Evolutionary conservation across 1,140 invertebrate species (phyloP).

Genomic region (Drosophila malerkotliana): DNA sequence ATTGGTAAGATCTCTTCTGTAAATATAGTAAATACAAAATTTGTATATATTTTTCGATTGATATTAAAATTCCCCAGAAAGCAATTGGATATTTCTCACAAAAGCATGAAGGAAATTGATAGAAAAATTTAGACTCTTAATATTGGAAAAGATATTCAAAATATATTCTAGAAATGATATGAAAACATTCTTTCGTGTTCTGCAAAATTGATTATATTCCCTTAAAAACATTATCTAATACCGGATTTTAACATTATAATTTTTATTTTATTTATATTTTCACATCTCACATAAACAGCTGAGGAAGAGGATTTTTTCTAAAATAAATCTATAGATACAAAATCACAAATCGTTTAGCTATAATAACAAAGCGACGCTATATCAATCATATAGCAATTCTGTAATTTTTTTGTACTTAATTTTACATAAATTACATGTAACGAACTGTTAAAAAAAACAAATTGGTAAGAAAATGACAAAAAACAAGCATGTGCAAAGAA

Average conservation of each 20-base stretch:
- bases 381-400: constrained; percentile 67
- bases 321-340: constrained; percentile 46
- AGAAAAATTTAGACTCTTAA: neutral
- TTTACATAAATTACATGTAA: constrained; percentile 82
- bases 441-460: constrained; percentile 73
- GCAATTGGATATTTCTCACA: constrained; percentile 3
- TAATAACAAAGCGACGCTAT: constrained; percentile 78
- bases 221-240: constrained; percentile 39
- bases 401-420: constrained; percentile 80
- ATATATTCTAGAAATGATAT: neutral
- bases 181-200: constrained; percentile 35
- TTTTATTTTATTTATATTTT: constrained; percentile 72
- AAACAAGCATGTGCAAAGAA: constrained; percentile 55
- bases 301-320: constrained; percentile 75
- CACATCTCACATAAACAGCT: constrained; percentile 62
- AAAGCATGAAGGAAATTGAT: constrained; percentile 37
- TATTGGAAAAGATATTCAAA: neutral
- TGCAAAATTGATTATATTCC: constrained; percentile 8
- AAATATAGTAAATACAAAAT: constrained; percentile 32
- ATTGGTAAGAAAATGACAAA: constrained; percentile 68
- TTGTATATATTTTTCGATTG: constrained; percentile 37
- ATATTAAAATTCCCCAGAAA: neutral
- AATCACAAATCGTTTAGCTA: constrained; percentile 71
- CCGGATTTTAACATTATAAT: constrained; percentile 48
- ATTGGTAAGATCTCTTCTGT: constrained; percentile 38